Base-by-base conservation (phyloP, 2,113 vertebrate genomes). In the Cyphomyrus discorhynchus region DNA sequence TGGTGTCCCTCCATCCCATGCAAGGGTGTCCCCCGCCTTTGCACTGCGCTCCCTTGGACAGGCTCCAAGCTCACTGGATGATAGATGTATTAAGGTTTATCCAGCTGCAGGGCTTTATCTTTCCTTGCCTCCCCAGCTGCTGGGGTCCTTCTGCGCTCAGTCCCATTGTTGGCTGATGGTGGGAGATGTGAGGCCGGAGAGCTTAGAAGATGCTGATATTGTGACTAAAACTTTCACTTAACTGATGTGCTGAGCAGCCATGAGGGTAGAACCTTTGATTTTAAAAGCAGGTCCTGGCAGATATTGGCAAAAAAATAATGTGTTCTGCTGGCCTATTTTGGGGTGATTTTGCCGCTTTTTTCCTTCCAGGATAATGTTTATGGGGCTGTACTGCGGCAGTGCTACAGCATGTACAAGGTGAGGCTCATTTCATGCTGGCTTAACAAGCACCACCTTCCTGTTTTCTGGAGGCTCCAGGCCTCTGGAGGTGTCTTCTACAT, bases 381-480 rank as follows among this genome's bases (percentile, higher is more conserved):
- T 50, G 97, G 97, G 13, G 97, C 98, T 0, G 98, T 99, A 31
- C 94, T 99, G 10, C 96, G 96, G 89, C 97, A 99, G 91, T 99
- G 98, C 95, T 99, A 99, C 95, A 97, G 97, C 92, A 99, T 99
- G 98, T 99, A 99, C 95, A 99, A 99, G 97, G 98, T 99, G 93
- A 94, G 95, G 31, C 17, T 45, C 24, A 58, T 1, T 58, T 74
- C 31, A 21, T 15, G 11, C 19, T n/a, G 39, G 42, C 19, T n/a
- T 9, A n/a, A 10, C 19, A 24, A 27, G 45, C n/a, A 10, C 46
- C 74, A 80, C 70, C 70, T 39, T 19, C 15, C 27, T 6, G 35
- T 19, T 77, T 39, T 19, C 66, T 35, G 21, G 62, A 27, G 62
- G 50, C 15, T 52, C 50, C 50, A 21, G 53, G 19, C 19, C 31